Conservation (phyloP, 2,888 invertebrate species). For the Pteria penguin region DNA sequence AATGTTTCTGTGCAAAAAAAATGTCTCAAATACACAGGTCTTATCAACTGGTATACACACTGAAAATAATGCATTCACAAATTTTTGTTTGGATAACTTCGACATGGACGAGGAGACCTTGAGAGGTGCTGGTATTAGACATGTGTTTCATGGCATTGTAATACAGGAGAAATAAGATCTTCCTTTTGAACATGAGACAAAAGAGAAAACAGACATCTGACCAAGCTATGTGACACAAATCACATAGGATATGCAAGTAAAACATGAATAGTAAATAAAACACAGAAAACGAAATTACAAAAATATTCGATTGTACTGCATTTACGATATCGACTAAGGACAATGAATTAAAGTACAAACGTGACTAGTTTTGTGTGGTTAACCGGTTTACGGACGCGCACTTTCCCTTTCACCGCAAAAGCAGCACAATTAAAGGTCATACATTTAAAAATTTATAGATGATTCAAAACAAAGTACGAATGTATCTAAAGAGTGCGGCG, state of each 20-base stretch:
- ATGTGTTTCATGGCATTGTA: conserved; percentile 2
- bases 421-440: no score
- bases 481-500: no score
- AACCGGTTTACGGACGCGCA: no score
- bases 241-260: not conserved
- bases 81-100: conserved; percentile 13
- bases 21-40: not conserved
- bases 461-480: no score
- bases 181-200: not conserved
- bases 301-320: no score
- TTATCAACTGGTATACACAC: not conserved
- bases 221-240: not conserved
- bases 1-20: conserved; percentile 44
- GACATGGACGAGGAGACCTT: conserved; percentile 10
- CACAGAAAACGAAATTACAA: no score
- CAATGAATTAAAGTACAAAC: no score
- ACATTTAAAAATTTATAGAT: no score
- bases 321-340: no score
- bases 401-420: no score
- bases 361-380: no score
- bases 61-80: not conserved
- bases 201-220: not conserved
- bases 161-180: not conserved
- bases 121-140: conserved; percentile 5
- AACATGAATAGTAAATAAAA: no score